A percentile compares a stretch with the other conserved stretches of the same genome.
Conservation (phyloP, 1,140 invertebrate species). For the Drosophila rufa region DNA sequence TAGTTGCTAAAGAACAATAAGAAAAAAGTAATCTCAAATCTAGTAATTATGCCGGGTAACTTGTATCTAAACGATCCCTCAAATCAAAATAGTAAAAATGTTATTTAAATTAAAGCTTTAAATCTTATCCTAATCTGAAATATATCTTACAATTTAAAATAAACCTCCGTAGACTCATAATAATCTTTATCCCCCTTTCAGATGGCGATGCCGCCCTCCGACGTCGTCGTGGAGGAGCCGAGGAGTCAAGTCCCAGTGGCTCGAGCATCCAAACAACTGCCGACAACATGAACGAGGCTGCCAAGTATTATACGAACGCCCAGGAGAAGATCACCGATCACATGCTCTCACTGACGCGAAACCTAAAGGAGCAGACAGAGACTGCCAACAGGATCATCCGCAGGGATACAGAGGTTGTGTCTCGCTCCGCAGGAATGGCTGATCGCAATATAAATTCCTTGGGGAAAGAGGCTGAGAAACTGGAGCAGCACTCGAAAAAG, state of each 20-base stretch:
- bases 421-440: slow-evolving; percentile 91
- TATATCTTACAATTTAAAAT: not conserved
- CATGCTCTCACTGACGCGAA: slow-evolving; percentile 94
- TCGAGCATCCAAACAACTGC: slow-evolving; percentile 5
- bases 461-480: slow-evolving; percentile 91
- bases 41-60: no score
- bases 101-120: not conserved
- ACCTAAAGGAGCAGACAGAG: slow-evolving; percentile 94
- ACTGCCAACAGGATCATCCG: slow-evolving; percentile 94
- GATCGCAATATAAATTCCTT: slow-evolving; percentile 92
- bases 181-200: slow-evolving; percentile 62
- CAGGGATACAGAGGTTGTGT: slow-evolving; percentile 93
- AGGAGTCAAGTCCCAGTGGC: slow-evolving; percentile 37
- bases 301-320: slow-evolving; percentile 94
- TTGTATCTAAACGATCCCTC: no score
- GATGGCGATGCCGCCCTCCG: slow-evolving; percentile 82
- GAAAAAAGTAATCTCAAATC: no score
- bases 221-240: slow-evolving; percentile 64
- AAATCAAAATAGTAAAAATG: not conserved
- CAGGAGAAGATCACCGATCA: slow-evolving; percentile 97
- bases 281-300: slow-evolving; percentile 91
- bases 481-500: slow-evolving; percentile 93
- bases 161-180: not conserved
- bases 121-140: not conserved
- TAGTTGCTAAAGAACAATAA: no score